Evolutionary conservation across 2,113 vertebrate genomes (phyloP), one percentile per base, ranked within the genome.

Genomic region (Ictidomys tridecemlineatus): DNA sequence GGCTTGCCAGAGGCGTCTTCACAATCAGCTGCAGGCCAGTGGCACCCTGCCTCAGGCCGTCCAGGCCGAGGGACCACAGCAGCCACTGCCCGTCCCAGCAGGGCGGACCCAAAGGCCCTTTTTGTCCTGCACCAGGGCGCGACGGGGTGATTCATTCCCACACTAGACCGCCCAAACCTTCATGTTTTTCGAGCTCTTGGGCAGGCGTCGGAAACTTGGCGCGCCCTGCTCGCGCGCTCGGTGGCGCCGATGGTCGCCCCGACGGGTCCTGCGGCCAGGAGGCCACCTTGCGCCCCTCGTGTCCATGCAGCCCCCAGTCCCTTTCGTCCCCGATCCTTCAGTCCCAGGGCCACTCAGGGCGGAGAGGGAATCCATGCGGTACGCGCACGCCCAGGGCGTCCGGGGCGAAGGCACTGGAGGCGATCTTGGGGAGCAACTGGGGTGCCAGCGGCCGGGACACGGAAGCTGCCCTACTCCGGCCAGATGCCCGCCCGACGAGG

Each of bases 161-260:
- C 95, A 37, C 32, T 58, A 48, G 85, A 70, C 97, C 88, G 89
- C 94, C 96, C 97, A 37, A 91, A 76, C 93, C 96, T 90, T 73
- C 94, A 24, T 92, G 96, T 96, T 96, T 96, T 97, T 86, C n/a
- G 87, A 94, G 96, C 95, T 90, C 77, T 20, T n/a, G 65, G 95
- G 93, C 93, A 72, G 93, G 80, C 94, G 14, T 84, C 53, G 94
- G 98, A 97, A 98, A 98, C 91, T 97, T 97, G 98, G 97, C 94
- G 93, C 82, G 53, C 85, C 61, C 85, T 30, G 90, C 67, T 79
- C 28, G 12, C 74, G 65, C 24, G 9, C 74, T 74, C 48, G 22
- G 7, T n/a, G 65, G 95, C 83, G 45, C 85, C 61, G 34, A 34
- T 45, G 8, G 95, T 63, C 79, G 28, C 95, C 86, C 91, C 93